Percentiles rank a stretch among this genome's conserved stretches.
phyloP scores from a whole-genome alignment of 2,888 invertebrate genomes.

The Cosmopolites sordidus region DNA sequence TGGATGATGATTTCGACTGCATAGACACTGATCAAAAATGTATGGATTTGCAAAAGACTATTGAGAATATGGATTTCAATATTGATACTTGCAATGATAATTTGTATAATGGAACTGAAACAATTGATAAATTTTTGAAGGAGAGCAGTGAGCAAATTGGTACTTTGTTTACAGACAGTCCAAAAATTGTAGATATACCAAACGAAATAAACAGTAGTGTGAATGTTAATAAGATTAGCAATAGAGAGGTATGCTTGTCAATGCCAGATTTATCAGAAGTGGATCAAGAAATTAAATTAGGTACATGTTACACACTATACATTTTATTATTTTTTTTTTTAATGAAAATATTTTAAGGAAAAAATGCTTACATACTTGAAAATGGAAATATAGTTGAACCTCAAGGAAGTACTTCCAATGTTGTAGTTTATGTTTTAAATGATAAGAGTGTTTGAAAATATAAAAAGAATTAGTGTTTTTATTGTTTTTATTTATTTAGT shows the following conservation, averaged over 20 bases:
- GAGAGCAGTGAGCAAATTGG: constrained; percentile 33
- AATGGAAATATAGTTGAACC: constrained; percentile 43
- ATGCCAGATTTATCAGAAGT: constrained; percentile 44
- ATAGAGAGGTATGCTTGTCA: constrained; percentile 40
- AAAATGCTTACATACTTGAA: constrained; percentile 41
- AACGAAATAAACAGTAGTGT: constrained; percentile 1
- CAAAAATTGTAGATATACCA: constrained; percentile 6
- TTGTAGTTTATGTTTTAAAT: constrained; percentile 38
- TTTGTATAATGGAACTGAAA: constrained; percentile 29
- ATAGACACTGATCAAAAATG: constrained; percentile 23
- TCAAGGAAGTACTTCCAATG: constrained; percentile 36
- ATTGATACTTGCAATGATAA: constrained; percentile 32
- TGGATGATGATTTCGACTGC: constrained; percentile 19
- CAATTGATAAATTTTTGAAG: constrained; percentile 31
- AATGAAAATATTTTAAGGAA: constrained; percentile 32
- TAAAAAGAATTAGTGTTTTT: neutral
- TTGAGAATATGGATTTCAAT: constrained; percentile 38
- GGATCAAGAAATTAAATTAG: constrained; percentile 42
- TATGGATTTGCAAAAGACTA: constrained; percentile 33
- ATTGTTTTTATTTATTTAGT: neutral
- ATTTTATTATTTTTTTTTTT: neutral
- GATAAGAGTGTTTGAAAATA: constrained; percentile 1
- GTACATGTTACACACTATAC: constrained; percentile 27
- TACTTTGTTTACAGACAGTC: constrained; percentile 30
- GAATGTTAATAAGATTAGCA: constrained; percentile 20